Conservation (phyloP, 2,888 invertebrate species). For the Caenorhabditis drosophilae region DNA sequence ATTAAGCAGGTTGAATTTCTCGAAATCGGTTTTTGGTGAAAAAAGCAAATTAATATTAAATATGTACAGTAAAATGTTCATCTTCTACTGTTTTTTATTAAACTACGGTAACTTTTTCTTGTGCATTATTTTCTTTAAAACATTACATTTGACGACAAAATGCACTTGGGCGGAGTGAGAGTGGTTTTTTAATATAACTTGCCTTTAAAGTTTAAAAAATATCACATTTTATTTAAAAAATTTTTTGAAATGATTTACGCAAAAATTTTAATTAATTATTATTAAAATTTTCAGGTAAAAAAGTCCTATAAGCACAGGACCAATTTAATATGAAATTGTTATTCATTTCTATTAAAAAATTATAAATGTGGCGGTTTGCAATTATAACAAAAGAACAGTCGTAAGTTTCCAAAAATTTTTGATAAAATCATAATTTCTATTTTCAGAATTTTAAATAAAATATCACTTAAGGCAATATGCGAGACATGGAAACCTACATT, state of each 20-base stretch:
- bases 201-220: neutral
- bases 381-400: conserved; percentile 21
- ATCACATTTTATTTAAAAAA: too few species aligned
- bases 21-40: neutral
- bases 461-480: conserved; percentile 13
- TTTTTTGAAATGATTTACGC: too few species aligned
- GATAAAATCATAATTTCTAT: neutral
- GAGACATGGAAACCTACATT: conserved; percentile 23
- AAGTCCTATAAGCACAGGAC: conserved; percentile 11
- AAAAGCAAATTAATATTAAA: too few species aligned
- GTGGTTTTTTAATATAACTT: conserved; percentile 1
- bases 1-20: neutral
- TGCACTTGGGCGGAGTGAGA: conserved; percentile 26
- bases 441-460: conserved; percentile 24
- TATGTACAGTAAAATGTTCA: too few species aligned
- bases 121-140: conserved; percentile 12
- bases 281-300: conserved; percentile 26
- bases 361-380: conserved; percentile 33
- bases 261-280: too few species aligned
- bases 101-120: neutral
- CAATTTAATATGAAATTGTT: neutral
- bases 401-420: conserved; percentile 3
- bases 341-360: conserved; percentile 2
- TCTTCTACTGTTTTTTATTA: too few species aligned
- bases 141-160: conserved; percentile 8